Conservation (phyloP, 2,888 invertebrate species). For the Euzetes globulus region DNA sequence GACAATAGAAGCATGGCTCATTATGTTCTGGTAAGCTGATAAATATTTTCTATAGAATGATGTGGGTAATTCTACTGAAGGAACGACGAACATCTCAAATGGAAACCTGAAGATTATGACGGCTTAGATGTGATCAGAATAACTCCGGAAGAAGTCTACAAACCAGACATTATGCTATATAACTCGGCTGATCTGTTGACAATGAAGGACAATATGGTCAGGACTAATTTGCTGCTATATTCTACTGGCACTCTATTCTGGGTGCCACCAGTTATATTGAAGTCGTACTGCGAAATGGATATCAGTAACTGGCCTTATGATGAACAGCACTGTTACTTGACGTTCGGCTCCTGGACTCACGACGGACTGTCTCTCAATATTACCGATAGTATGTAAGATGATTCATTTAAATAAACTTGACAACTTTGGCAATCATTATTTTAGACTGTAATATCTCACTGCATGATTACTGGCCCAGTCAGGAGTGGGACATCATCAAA, state of each 20-base stretch:
- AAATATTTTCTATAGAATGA: not conserved
- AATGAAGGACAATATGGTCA: slow-evolving; percentile 16
- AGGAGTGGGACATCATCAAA: slow-evolving; percentile 23
- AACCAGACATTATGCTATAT: slow-evolving; percentile 4
- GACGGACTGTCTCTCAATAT: slow-evolving; percentile 29
- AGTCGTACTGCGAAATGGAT: slow-evolving; percentile 8
- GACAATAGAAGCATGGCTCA: not conserved
- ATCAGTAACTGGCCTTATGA: slow-evolving; percentile 15
- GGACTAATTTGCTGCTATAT: not conserved
- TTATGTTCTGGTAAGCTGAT: not conserved
- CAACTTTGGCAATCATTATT: not conserved
- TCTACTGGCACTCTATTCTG: not conserved
- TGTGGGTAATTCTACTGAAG: not conserved
- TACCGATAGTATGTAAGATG: not conserved
- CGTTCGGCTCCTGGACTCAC: slow-evolving; percentile 24
- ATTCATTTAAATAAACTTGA: not conserved
- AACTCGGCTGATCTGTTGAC: not conserved
- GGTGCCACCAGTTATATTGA: slow-evolving; percentile 1
- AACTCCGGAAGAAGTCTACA: not conserved
- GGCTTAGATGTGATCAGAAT: not conserved
- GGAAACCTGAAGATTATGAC: slow-evolving; percentile 1
- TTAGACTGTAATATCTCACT: slow-evolving; percentile 19
- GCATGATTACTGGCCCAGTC: slow-evolving; percentile 9
- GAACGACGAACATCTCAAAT: not conserved
- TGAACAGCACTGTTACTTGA: slow-evolving; percentile 4